Evolutionary conservation across 2,888 invertebrate genomes (phyloP), one percentile per base, ranked within the genome.

Genomic region (Pollenia angustigena): DNA sequence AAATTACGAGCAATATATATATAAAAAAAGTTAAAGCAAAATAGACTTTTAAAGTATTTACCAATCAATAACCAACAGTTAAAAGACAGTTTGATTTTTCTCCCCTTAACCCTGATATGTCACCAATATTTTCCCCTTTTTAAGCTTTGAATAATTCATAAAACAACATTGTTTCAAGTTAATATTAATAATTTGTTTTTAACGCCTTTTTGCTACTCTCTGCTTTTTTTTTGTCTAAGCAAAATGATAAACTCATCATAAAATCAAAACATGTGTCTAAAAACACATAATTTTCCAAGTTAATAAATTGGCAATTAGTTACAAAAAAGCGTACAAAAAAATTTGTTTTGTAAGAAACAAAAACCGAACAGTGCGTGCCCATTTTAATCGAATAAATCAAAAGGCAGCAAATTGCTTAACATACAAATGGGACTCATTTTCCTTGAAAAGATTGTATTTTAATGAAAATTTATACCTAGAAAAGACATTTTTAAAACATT

Each of bases 301-400:
- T 88, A 87, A 88, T 88, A 88, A 88, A 88, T 88, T 88, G 88
- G 83, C 88, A 85, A 87, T 88, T 88, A 88, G 86, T 76, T 66
- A 52, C 9, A 48, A 32, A 50, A 78, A 68, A 79, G 50, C 10
- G 9, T 40, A 11, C 11, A 42, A 1, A 52, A 52, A 44, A 58
- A 23, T 64, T 42, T 18, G 12, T 23, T 40, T 40, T 48, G 11
- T 32, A 60, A 44, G 12, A 68, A 66, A 48, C 32, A 64, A 81
- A 44, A 64, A 54, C 52, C 46, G 32, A 16, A 46, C 42, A 42
- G 48, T 80, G 82, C 72, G 76, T 88, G 88, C 68, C 76, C 76
- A 80, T 79, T 82, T 82, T 50, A 72, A 74, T 50, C 50, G 48
- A 71, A 71, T 86, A 72, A 69, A 50, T 71, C 46, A 80, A 18